A percentile compares a stretch with the other conserved stretches of the same genome.
Evolutionary conservation across 2,113 vertebrate genomes (phyloP).

Genomic region (Nettapus auritus): DNA sequence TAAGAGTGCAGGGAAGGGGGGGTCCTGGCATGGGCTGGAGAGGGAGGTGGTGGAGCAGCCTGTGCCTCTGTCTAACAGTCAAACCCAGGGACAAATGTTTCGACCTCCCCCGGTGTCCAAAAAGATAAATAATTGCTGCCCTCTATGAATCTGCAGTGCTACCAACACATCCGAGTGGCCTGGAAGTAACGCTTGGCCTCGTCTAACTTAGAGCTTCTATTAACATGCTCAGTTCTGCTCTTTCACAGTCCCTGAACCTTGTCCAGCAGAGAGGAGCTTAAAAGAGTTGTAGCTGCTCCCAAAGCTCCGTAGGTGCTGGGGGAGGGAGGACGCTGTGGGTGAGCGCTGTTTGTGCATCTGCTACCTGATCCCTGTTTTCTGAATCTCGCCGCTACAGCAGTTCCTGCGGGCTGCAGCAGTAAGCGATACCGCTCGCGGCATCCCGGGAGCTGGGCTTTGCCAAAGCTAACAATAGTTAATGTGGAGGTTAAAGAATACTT

Average conservation of each 20-base stretch:
- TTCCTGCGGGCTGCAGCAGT: slow-evolving; percentile 42
- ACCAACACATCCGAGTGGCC: not conserved
- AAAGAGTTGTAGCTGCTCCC: slow-evolving; percentile 35
- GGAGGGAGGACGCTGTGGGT: not conserved
- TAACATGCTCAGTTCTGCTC: not conserved
- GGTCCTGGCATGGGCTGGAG: not conserved
- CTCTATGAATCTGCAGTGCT: not conserved
- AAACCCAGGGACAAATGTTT: not conserved
- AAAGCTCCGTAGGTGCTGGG: not conserved
- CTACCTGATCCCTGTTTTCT: slow-evolving; percentile 21
- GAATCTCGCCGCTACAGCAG: slow-evolving; percentile 50
- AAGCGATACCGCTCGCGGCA: not conserved
- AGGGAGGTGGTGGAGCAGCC: not conserved
- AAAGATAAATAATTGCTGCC: not conserved
- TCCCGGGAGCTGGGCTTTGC: slow-evolving; percentile 25
- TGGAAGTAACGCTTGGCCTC: not conserved
- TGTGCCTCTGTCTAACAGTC: not conserved
- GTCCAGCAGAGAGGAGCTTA: not conserved
- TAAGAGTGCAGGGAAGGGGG: not conserved
- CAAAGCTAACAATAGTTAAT: slow-evolving; percentile 52
- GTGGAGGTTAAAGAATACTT: slow-evolving; percentile 32
- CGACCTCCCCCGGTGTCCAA: not conserved
- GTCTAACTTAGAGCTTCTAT: not conserved
- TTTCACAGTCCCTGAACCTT: not conserved
- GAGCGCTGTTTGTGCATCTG: slow-evolving; percentile 15